These are phyloP conservation scores for Lycorma delicatula DNA, from an alignment of 1,140 invertebrate species.

Conservation along the genomic window DNA sequence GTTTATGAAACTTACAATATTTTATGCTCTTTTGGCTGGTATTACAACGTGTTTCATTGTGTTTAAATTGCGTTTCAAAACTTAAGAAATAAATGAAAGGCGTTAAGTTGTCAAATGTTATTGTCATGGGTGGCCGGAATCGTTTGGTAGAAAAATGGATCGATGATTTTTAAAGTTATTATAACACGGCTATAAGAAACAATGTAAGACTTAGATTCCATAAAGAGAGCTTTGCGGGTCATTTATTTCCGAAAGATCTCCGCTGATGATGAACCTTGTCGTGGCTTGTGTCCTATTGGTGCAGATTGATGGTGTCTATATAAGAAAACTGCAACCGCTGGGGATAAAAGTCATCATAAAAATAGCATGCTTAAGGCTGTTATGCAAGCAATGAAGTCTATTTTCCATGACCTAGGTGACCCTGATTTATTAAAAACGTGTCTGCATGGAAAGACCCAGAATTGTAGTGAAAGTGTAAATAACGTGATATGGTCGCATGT, in stretches of 20 bases:
- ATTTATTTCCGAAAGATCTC: constrained; percentile 15
- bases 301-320: constrained; percentile 12
- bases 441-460: constrained; percentile 11
- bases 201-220: constrained; percentile 7
- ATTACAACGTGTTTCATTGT: too few relatives aligned
- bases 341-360: not conserved
- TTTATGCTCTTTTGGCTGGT: too few relatives aligned
- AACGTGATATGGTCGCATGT: constrained; percentile 8
- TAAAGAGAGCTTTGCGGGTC: constrained; percentile 14
- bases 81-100: too few relatives aligned
- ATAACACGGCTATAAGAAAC: constrained; percentile 12
- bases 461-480: constrained; percentile 1
- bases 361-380: constrained; percentile 5
- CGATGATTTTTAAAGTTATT: too few relatives aligned
- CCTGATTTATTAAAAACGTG: constrained; percentile 12
- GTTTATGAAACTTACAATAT: too few relatives aligned
- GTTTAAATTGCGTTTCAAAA: too few relatives aligned
- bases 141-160: too few relatives aligned
- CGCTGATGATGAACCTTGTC: constrained; percentile 11
- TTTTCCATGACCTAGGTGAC: constrained; percentile 11
- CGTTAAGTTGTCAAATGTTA: too few relatives aligned
- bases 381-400: constrained; percentile 15
- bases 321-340: not conserved
- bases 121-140: too few relatives aligned
- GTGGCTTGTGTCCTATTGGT: constrained; percentile 12